Evolutionary conservation across 92 coral and sea anemone species (phyloP).

Genomic region (Bergia sp.): DNA sequence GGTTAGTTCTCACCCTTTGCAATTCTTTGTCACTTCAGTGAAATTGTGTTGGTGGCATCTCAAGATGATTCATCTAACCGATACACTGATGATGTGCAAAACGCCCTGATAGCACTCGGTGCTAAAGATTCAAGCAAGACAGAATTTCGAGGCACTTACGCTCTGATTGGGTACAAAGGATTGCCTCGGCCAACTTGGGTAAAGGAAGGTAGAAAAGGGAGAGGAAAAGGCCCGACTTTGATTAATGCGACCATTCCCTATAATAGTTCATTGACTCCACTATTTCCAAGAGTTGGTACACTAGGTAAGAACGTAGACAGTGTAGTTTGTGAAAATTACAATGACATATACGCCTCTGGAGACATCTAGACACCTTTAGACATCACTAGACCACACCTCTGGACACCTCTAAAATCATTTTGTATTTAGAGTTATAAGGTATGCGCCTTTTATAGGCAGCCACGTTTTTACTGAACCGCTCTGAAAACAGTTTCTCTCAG

Average conservation of each 20-base stretch:
- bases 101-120: slow-evolving; percentile 8
- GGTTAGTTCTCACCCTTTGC: not conserved
- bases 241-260: not conserved
- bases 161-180: slow-evolving; percentile 2
- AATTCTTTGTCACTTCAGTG: not conserved
- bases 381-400: too few relatives aligned
- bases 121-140: not conserved
- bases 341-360: too few relatives aligned
- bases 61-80: not conserved
- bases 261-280: not conserved
- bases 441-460: too few relatives aligned
- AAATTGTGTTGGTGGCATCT: slow-evolving; percentile 5
- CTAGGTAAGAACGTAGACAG: not conserved
- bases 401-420: too few relatives aligned
- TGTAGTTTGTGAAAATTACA: too few relatives aligned
- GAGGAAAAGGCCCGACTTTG: not conserved
- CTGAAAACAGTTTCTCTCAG: too few relatives aligned
- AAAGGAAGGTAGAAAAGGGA: not conserved
- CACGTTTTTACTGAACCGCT: too few relatives aligned
- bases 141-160: not conserved
- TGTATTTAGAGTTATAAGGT: too few relatives aligned
- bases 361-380: too few relatives aligned
- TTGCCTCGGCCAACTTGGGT: slow-evolving; percentile 18
- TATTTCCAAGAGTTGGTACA: not conserved
- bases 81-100: not conserved